These are phyloP conservation scores for Labeo rohita DNA, from an alignment of 2,113 vertebrate genomes.

Conservation along the genomic window DNA sequence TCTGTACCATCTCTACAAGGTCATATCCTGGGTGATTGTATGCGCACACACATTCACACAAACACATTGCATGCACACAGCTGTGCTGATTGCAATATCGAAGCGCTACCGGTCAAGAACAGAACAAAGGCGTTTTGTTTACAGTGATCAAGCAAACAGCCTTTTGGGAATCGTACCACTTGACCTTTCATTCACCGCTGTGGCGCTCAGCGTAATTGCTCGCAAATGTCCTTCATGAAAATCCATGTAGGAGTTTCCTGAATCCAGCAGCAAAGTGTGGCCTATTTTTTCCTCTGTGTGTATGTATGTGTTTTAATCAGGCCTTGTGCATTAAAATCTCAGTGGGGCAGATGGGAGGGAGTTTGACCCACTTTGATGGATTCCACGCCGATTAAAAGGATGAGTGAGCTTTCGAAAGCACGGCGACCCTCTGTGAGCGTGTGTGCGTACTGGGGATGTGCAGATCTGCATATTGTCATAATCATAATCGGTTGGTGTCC, in stretches of 20 bases:
- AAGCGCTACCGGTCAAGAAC: not conserved
- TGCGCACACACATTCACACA: not conserved
- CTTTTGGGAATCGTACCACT: conserved; percentile 25
- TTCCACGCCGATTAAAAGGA: conserved; percentile 80
- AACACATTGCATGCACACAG: not conserved
- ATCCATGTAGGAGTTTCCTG: conserved; percentile 15
- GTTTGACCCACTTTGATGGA: conserved; percentile 85
- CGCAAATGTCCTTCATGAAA: conserved; percentile 35
- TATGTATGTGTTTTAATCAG: conserved; percentile 72
- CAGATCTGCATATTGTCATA: conserved; percentile 38
- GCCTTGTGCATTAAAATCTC: conserved; percentile 75
- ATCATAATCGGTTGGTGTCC: not conserved
- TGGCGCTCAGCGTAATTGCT: conserved; percentile 51
- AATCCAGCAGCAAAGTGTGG: conserved; percentile 39
- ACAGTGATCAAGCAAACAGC: conserved; percentile 21
- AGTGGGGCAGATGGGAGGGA: conserved; percentile 78
- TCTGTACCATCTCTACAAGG: not conserved
- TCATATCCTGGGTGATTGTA: not conserved
- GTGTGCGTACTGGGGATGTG: conserved; percentile 27
- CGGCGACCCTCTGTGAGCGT: conserved; percentile 57
- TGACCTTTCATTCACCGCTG: conserved; percentile 60
- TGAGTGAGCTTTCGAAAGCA: conserved; percentile 75
- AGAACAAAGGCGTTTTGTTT: conserved; percentile 24
- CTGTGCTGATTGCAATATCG: not conserved
- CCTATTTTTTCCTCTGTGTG: conserved; percentile 44